Percentiles rank a stretch among this genome's conserved stretches.
Evolutionary conservation across 2,888 invertebrate species (phyloP).

Genomic region (Sphecodes monilicornis): DNA sequence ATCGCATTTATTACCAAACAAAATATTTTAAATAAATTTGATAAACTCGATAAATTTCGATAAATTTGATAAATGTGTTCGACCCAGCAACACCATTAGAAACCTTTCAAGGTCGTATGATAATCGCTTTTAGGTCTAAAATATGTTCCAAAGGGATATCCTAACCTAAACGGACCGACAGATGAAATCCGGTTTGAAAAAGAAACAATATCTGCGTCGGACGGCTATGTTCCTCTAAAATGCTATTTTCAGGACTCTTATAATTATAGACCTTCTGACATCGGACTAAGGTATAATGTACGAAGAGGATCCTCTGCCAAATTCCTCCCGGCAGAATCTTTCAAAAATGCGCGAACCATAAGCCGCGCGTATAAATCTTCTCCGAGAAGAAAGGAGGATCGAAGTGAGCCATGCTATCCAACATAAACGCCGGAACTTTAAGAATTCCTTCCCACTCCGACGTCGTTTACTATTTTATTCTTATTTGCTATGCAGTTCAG

Average conservation of each 20-base stretch:
- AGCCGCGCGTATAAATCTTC: slow-evolving; percentile 52
- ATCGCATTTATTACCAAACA: no score
- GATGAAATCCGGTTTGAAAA: slow-evolving; percentile 37
- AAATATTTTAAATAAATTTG: no score
- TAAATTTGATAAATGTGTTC: background rate
- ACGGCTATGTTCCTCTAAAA: slow-evolving; percentile 63
- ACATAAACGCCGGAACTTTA: background rate
- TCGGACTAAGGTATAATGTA: slow-evolving; percentile 51
- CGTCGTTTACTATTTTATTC: background rate
- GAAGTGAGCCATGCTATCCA: background rate
- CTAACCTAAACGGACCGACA: slow-evolving; percentile 4
- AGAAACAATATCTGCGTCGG: slow-evolving; percentile 2
- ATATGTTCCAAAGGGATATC: background rate
- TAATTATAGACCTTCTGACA: slow-evolving; percentile 75
- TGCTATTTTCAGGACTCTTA: slow-evolving; percentile 69
- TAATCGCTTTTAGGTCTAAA: slow-evolving; percentile 29
- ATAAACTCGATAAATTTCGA: no score
- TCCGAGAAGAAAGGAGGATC: background rate
- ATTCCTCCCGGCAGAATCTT: slow-evolving; percentile 59
- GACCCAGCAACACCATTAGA: background rate
- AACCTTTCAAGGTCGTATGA: slow-evolving; percentile 35
- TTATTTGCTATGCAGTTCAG: background rate
- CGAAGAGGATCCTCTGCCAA: slow-evolving; percentile 56
- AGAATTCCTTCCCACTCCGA: background rate
- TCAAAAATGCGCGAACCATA: slow-evolving; percentile 43